Percentiles rank a stretch among this genome's conserved stretches.
phyloP scores from a whole-genome alignment of 2,888 invertebrate genomes.

The Xylota segnis region DNA sequence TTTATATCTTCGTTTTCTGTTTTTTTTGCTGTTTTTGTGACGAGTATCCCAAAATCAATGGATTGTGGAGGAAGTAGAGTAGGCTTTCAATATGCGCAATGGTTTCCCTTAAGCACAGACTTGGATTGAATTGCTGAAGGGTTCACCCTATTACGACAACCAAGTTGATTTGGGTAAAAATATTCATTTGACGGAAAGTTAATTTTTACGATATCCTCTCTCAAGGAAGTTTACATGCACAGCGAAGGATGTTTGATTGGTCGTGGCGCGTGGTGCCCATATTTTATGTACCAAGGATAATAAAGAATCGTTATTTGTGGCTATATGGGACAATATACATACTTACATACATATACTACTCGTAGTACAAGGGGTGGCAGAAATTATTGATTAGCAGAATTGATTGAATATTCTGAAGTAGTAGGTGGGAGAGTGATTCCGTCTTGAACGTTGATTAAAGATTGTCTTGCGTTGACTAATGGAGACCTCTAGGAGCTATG shows the following conservation, averaged over 20 bases:
- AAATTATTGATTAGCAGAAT: background rate
- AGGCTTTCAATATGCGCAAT: slow-evolving; percentile 37
- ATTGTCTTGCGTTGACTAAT: background rate
- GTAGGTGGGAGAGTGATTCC: background rate
- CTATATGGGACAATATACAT: background rate
- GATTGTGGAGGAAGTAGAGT: slow-evolving; percentile 23
- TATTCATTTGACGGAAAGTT: slow-evolving; percentile 70
- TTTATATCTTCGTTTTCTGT: slow-evolving; percentile 9
- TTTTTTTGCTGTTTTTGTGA: slow-evolving; percentile 1
- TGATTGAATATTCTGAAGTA: background rate
- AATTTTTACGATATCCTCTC: slow-evolving; percentile 61
- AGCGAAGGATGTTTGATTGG: slow-evolving; percentile 1
- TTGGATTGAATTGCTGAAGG: slow-evolving; percentile 48
- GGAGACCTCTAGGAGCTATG: background rate
- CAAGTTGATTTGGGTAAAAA: slow-evolving; percentile 35
- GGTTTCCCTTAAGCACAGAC: slow-evolving; percentile 36
- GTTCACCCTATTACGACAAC: slow-evolving; percentile 22
- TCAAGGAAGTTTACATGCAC: slow-evolving; percentile 3
- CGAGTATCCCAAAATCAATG: slow-evolving; percentile 60
- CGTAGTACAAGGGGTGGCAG: background rate
- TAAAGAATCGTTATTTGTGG: slow-evolving; percentile 7
- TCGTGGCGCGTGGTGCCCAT: slow-evolving; percentile 4
- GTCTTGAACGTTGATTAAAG: background rate
- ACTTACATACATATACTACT: background rate
- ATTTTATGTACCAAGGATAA: slow-evolving; percentile 1